These are phyloP conservation scores for Dicrurus megarhynchus DNA, from an alignment of 2,113 vertebrate species.

Conservation along the genomic window DNA sequence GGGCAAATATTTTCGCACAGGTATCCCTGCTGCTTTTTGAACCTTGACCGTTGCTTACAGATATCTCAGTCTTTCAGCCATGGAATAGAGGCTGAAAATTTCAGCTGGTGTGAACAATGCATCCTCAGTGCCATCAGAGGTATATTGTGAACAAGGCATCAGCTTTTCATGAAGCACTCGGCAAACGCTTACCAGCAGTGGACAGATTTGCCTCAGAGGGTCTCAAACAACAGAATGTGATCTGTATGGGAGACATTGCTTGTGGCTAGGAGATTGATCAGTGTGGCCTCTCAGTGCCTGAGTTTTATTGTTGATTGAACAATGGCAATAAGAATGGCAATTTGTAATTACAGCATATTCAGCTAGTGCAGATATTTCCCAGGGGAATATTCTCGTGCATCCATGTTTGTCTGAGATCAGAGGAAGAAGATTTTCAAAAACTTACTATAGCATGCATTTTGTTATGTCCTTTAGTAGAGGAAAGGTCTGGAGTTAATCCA, in stretches of 20 bases:
- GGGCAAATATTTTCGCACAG: neutral
- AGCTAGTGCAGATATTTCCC: neutral
- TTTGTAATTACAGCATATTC: constrained; percentile 12
- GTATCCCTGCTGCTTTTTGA: neutral
- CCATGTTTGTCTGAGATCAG: neutral
- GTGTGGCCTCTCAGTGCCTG: neutral
- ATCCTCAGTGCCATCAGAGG: neutral
- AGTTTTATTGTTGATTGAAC: neutral
- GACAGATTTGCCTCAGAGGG: neutral
- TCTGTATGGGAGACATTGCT: neutral
- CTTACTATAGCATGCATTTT: neutral
- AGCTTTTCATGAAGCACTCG: neutral
- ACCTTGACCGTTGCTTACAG: neutral
- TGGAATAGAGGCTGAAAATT: neutral
- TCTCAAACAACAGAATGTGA: neutral
- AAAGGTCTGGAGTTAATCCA: neutral
- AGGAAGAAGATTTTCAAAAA: neutral
- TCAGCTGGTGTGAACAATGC: neutral
- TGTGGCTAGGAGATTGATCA: neutral
- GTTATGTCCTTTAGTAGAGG: neutral
- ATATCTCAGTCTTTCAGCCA: neutral
- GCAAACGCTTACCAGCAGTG: neutral
- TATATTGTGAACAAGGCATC: neutral
- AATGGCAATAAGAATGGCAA: neutral
- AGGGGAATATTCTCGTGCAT: neutral